Percentiles rank a stretch among this genome's conserved stretches.
These are phyloP conservation scores for Vulpes vulpes DNA, from an alignment of 2,113 vertebrate genomes.

Conservation along the genomic window DNA sequence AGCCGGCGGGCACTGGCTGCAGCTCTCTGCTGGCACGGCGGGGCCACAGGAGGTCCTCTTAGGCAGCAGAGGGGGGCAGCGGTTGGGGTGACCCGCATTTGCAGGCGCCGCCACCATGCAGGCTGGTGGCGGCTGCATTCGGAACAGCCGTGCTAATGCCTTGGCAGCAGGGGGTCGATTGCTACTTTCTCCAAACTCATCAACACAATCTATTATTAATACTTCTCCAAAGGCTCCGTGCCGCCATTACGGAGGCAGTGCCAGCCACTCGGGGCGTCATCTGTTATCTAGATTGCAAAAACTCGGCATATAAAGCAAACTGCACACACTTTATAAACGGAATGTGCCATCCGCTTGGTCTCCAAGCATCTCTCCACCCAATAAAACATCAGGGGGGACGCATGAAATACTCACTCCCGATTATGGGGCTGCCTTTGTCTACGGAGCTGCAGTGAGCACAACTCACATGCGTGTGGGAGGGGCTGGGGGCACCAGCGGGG, in stretches of 20 bases:
- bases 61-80: background rate
- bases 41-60: constrained; percentile 15
- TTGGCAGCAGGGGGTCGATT: constrained; percentile 91
- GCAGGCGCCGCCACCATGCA: background rate
- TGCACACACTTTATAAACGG: constrained; percentile 89
- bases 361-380: constrained; percentile 85
- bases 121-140: constrained; percentile 54
- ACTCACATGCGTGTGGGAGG: background rate
- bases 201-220: constrained; percentile 93
- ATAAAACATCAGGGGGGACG: constrained; percentile 89
- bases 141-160: constrained; percentile 88
- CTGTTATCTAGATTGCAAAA: constrained; percentile 91
- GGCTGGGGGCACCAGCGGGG: background rate
- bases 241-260: constrained; percentile 87
- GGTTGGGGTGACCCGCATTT: constrained; percentile 51
- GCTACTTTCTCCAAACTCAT: constrained; percentile 91
- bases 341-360: constrained; percentile 88
- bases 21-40: background rate
- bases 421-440: constrained; percentile 78
- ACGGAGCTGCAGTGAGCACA: background rate
- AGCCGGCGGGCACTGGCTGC: background rate
- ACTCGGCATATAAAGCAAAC: constrained; percentile 89
- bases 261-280: constrained; percentile 88
- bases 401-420: constrained; percentile 86
- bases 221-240: constrained; percentile 87